These are phyloP conservation scores for Nomada hirtipes DNA, from an alignment of 2,888 invertebrate genomes.

Conservation along the genomic window DNA sequence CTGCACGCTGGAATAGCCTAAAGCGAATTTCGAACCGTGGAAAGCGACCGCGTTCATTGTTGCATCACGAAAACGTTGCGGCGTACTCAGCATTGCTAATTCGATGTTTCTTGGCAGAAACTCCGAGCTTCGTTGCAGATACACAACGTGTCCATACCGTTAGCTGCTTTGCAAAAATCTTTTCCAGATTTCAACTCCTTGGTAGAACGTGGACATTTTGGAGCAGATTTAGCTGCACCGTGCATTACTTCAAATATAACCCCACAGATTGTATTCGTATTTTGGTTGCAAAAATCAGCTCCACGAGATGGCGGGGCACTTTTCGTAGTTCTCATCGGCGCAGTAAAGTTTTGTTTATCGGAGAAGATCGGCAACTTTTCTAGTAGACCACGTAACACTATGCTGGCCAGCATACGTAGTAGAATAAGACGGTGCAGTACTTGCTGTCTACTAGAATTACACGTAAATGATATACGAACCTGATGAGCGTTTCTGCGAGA, in stretches of 20 bases:
- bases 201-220: no score
- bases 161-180: neutral
- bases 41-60: slow-evolving; percentile 36
- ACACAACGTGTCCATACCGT: neutral
- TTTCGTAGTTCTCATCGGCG: neutral
- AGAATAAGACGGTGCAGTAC: slow-evolving; percentile 48
- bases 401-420: slow-evolving; percentile 26
- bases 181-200: neutral
- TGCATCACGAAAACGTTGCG: slow-evolving; percentile 36
- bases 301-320: neutral
- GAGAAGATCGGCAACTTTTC: slow-evolving; percentile 22
- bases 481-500: slow-evolving; percentile 47
- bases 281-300: no score
- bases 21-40: slow-evolving; percentile 33
- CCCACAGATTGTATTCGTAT: no score
- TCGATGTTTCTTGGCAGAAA: slow-evolving; percentile 36
- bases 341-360: slow-evolving; percentile 13
- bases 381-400: slow-evolving; percentile 26
- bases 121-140: slow-evolving; percentile 9
- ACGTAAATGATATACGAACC: slow-evolving; percentile 55
- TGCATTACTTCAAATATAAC: no score
- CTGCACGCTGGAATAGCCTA: slow-evolving; percentile 17
- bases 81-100: slow-evolving; percentile 45
- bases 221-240: no score
- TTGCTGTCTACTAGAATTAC: slow-evolving; percentile 54